Conservation (phyloP, 2,888 invertebrate genomes). For the Dyspetes luteomarginatus region DNA sequence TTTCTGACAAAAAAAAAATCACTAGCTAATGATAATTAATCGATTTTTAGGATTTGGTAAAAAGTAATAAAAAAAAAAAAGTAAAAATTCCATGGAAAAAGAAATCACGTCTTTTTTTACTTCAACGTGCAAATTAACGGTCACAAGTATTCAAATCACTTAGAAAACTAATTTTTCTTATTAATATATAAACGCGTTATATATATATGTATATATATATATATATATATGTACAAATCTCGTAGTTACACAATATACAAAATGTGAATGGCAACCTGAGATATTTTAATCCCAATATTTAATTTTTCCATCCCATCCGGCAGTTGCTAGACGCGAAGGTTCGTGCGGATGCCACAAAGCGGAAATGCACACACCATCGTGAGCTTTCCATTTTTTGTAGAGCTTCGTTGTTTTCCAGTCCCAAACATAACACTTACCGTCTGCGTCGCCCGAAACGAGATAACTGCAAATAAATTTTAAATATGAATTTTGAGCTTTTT, state of each 20-base stretch:
- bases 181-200: constrained; percentile 35
- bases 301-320: constrained; percentile 99
- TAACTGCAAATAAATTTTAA: constrained; percentile 90
- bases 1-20: neutral
- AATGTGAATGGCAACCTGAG: constrained; percentile 6
- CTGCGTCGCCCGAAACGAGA: constrained; percentile 98
- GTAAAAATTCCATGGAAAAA: constrained; percentile 4
- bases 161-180: constrained; percentile 46
- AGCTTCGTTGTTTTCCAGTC: constrained; percentile 99
- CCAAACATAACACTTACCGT: constrained; percentile 99
- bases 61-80: neutral
- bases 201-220: constrained; percentile 10
- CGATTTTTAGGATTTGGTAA: neutral
- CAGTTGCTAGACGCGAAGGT: constrained; percentile 97
- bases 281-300: constrained; percentile 98
- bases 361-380: constrained; percentile 98
- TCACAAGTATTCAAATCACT: constrained; percentile 22
- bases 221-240: constrained; percentile 43
- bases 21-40: neutral
- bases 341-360: constrained; percentile 99
- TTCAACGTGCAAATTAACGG: constrained; percentile 1
- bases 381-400: constrained; percentile 99
- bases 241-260: constrained; percentile 54
- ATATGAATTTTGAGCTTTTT: neutral
- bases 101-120: neutral